Percentiles rank a stretch among this genome's conserved stretches.
Conservation (phyloP, 2,888 invertebrate genomes). For the Drosophila fulvimacula region DNA sequence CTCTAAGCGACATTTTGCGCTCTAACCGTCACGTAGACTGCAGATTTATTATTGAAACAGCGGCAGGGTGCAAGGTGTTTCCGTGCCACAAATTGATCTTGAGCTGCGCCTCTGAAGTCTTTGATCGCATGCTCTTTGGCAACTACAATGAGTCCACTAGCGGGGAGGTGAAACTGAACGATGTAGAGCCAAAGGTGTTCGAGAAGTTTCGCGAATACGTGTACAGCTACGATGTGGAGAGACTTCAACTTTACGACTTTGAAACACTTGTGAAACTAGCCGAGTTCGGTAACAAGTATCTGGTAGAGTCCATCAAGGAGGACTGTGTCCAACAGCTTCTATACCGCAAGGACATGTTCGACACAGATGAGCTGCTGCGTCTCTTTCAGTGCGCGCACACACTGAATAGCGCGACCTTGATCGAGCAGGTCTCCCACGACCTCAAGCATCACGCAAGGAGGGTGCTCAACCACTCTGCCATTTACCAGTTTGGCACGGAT, state of each 20-base stretch:
- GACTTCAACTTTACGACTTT: not conserved
- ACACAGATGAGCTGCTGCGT: slow-evolving; percentile 3
- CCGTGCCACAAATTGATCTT: slow-evolving; percentile 42
- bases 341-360: slow-evolving; percentile 6
- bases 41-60: slow-evolving; percentile 5
- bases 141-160: slow-evolving; percentile 27
- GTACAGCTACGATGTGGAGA: slow-evolving; percentile 6
- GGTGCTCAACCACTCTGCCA: not conserved
- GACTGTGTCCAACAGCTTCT: slow-evolving; percentile 2
- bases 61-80: slow-evolving; percentile 11
- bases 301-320: slow-evolving; percentile 12
- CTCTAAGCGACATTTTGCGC: not conserved
- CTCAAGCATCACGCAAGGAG: not conserved
- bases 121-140: slow-evolving; percentile 48
- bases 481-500: slow-evolving; percentile 7
- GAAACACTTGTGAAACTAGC: slow-evolving; percentile 7
- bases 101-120: slow-evolving; percentile 44
- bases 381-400: slow-evolving; percentile 15
- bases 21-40: slow-evolving; percentile 10
- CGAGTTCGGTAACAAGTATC: slow-evolving; percentile 18
- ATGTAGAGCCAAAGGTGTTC: slow-evolving; percentile 26
- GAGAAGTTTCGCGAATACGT: slow-evolving; percentile 18
- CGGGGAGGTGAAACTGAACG: slow-evolving; percentile 21
- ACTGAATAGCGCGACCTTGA: not conserved
- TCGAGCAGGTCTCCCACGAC: not conserved